Base-by-base conservation (phyloP, 2,113 vertebrate species). In the Podiceps cristatus region DNA sequence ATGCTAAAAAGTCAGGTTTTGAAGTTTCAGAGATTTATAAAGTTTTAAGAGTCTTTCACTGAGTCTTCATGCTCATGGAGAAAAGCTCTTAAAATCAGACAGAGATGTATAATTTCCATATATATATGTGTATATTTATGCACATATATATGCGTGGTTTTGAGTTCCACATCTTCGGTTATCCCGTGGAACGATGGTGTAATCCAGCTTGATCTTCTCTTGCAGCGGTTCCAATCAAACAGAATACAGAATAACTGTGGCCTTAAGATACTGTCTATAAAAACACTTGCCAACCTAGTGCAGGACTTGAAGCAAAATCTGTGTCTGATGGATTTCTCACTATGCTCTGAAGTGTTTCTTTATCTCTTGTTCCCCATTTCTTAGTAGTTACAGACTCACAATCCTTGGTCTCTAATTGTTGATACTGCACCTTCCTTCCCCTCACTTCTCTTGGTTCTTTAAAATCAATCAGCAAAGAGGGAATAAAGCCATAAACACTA, bases 181-280 rank as follows among this genome's bases (percentile, higher is more conserved):
- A 66, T 63, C 81, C 73, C 68, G 55, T 7, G 8, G 64, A 89
- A 80, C 3, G 1, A 22, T 82, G 27, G 24, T 75, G 73, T 79
- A 93, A 92, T 79, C 62, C 81, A 79, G 29, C 11, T 67, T 0
- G 0, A 7, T 29, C 80, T 75, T 93, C 66, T 92, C 77, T 90
- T 93, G 53, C 29, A 94, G 64, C 5, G 1, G 19, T 63, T 89
- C 67, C 52, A 69, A 31, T 90, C 85, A 95, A 96, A 94, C 25
- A 93, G 86, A 94, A 94, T 86, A 77, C 12, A 80, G 55, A 88
- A 92, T 23, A 94, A 31, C n/a, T 55, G 24, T 66, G 71, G 60
- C 87, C 73, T 93, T 75, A 71, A 96, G 64, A 56, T 82, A 42
- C 35, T 45, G n/a, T 53, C 33, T 90, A 1, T 77, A 42, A 58